Evolutionary conservation across 1,140 invertebrate genomes (phyloP).

Genomic region (Triops longicaudatus): DNA sequence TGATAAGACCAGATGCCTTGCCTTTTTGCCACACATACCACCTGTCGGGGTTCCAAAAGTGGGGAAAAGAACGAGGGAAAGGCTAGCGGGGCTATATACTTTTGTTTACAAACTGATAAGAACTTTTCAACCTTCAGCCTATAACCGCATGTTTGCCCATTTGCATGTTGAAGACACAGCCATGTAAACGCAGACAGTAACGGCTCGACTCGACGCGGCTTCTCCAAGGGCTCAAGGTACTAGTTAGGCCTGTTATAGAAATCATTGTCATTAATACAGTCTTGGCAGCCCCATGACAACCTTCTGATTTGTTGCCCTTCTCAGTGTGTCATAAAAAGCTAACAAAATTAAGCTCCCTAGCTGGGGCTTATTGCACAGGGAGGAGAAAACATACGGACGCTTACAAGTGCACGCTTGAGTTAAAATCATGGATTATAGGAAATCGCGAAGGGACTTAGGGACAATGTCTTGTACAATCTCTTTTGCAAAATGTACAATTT

Average conservation of each 20-base stretch:
- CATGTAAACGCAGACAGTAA: neutral
- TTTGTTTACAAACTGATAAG: neutral
- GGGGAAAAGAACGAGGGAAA: neutral
- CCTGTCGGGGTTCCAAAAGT: neutral
- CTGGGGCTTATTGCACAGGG: neutral
- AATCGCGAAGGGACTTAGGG: neutral
- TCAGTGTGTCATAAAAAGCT: neutral
- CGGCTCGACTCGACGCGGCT: neutral
- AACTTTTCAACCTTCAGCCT: constrained; percentile 3
- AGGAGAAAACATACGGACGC: neutral
- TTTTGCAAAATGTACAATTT: neutral
- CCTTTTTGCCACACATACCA: constrained; percentile 1
- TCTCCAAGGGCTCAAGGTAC: neutral
- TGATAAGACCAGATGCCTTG: constrained; percentile 10
- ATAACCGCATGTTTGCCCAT: neutral
- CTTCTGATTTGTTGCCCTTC: neutral
- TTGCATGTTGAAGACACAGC: neutral
- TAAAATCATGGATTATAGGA: neutral
- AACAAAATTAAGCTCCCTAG: neutral
- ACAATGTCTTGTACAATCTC: neutral
- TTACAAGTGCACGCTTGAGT: neutral
- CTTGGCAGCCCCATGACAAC: neutral
- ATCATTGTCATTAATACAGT: neutral
- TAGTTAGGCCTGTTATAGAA: neutral
- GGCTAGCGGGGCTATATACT: neutral